These are phyloP conservation scores for Anniella stebbinsi DNA, from an alignment of 2,797 vertebrate genomes.

Conservation along the genomic window DNA sequence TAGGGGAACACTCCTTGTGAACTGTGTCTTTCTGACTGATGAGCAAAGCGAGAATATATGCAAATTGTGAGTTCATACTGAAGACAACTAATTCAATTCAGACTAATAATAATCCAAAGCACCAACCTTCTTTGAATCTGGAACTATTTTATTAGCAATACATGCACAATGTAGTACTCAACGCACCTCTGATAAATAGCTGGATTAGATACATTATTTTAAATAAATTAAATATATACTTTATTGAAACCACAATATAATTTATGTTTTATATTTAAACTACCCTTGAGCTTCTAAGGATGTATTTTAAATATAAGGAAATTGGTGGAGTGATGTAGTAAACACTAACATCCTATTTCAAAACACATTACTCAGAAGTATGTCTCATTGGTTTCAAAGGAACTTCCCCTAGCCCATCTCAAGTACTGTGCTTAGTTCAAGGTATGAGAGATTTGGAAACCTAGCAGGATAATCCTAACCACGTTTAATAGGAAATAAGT, in stretches of 20 bases:
- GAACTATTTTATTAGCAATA: constrained; percentile 61
- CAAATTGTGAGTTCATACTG: background rate
- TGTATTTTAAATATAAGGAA: background rate
- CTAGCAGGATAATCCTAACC: background rate
- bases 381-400: background rate
- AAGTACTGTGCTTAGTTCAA: background rate
- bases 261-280: background rate
- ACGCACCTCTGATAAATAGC: constrained; percentile 13
- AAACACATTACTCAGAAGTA: background rate
- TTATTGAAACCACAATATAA: constrained; percentile 34
- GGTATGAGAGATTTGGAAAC: background rate
- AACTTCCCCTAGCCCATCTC: background rate
- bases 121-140: constrained; percentile 27
- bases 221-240: constrained; percentile 68
- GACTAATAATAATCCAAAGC: background rate
- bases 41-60: background rate
- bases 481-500: background rate
- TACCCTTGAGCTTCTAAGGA: background rate
- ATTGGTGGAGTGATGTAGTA: background rate
- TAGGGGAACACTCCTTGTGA: no score
- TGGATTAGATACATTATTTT: constrained; percentile 38
- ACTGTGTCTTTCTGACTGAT: background rate
- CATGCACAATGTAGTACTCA: constrained; percentile 37
- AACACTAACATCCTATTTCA: background rate
- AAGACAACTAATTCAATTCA: background rate